Percentiles rank a stretch among this genome's conserved stretches.
Conservation (phyloP, 2,888 invertebrate species). For the Caenorhabditis sinica region DNA sequence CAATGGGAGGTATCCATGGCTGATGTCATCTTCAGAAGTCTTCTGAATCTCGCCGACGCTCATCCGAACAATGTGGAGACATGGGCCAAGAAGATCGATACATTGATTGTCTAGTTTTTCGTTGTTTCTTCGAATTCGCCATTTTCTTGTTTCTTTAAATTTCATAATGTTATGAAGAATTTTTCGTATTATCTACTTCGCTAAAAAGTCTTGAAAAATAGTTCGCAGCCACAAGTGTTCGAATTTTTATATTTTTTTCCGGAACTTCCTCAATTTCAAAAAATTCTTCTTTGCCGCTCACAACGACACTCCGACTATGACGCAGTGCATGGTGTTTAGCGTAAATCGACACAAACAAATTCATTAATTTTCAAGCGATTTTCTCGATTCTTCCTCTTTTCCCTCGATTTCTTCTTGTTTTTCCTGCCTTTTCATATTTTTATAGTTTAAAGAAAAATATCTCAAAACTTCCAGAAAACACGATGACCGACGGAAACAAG, state of each 20-base stretch:
- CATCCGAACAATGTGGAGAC: slow-evolving; percentile 75
- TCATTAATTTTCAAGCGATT: neutral
- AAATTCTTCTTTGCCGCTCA: neutral
- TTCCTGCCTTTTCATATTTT: neutral
- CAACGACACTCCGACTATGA: slow-evolving; percentile 26
- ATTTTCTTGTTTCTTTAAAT: neutral
- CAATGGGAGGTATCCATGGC: slow-evolving; percentile 68
- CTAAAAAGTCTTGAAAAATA: neutral
- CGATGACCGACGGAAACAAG: slow-evolving; percentile 26
- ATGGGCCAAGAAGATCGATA: slow-evolving; percentile 70
- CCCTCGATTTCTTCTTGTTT: neutral
- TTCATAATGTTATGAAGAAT: neutral
- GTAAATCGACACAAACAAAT: slow-evolving; percentile 14
- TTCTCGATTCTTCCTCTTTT: neutral
- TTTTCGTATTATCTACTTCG: slow-evolving; percentile 3
- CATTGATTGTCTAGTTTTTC: slow-evolving; percentile 26
- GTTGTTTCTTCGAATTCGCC: neutral
- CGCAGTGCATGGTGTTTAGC: slow-evolving; percentile 3
- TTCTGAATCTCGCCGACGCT: slow-evolving; percentile 34
- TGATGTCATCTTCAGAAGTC: slow-evolving; percentile 67
- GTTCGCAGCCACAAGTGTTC: neutral
- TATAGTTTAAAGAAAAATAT: too few relatives aligned
- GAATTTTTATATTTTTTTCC: neutral
- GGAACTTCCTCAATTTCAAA: neutral
- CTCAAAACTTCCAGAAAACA: slow-evolving; percentile 13